These are phyloP conservation scores for Procambarus clarkii DNA, from an alignment of 1,140 invertebrate species.

Conservation along the genomic window DNA sequence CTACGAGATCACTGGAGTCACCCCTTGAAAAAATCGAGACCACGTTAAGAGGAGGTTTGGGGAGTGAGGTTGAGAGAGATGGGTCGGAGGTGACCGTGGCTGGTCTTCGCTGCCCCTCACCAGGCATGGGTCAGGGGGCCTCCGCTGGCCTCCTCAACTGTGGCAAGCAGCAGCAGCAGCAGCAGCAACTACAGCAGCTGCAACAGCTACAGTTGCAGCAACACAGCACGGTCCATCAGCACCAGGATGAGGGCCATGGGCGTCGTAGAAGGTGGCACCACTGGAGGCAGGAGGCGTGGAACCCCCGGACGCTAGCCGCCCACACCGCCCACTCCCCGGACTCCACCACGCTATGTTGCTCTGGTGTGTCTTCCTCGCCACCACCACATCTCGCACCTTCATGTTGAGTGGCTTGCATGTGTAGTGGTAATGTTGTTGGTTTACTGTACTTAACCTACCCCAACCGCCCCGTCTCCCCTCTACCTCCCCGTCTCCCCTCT, in stretches of 20 bases:
- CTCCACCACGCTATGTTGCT: slow-evolving; percentile 44
- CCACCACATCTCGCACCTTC: neutral
- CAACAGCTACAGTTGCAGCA: neutral
- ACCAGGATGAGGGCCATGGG: neutral
- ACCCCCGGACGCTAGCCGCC: slow-evolving; percentile 55
- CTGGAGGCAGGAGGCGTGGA: slow-evolving; percentile 49
- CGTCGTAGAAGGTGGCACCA: slow-evolving; percentile 49
- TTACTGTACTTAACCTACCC: neutral
- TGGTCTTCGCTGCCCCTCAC: neutral
- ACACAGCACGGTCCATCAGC: neutral
- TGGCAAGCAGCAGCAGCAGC: slow-evolving; percentile 38
- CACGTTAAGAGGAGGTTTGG: too few relatives aligned
- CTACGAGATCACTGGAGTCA: too few relatives aligned
- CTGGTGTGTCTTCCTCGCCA: slow-evolving; percentile 20
- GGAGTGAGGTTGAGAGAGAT: neutral
- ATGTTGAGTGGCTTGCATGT: neutral
- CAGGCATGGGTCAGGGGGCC: slow-evolving; percentile 49
- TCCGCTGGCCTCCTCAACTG: slow-evolving; percentile 32
- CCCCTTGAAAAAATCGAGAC: too few relatives aligned
- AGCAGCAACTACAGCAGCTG: slow-evolving; percentile 18
- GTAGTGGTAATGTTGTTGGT: neutral
- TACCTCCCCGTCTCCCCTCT: neutral
- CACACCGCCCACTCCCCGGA: slow-evolving; percentile 36
- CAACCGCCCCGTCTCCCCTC: neutral
- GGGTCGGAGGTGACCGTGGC: neutral